These are phyloP conservation scores for Cheirogaleus major DNA, from an alignment of 2,797 vertebrate species.

Conservation along the genomic window DNA sequence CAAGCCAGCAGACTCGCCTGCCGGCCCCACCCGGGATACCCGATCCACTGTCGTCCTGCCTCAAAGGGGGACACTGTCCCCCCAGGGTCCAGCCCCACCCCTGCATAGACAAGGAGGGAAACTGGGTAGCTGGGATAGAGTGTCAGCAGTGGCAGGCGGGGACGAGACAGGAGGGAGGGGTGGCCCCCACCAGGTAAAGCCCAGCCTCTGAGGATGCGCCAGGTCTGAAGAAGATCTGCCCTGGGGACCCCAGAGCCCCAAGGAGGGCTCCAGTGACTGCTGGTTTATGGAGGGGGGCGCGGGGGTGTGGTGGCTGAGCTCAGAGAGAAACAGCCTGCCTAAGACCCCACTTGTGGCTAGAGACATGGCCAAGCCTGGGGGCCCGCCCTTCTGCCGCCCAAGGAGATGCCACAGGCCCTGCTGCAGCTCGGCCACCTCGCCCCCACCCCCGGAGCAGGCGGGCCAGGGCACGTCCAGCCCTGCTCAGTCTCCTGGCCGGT, in stretches of 20 bases:
- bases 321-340: background rate
- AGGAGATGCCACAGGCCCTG: background rate
- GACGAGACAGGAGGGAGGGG: background rate
- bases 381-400: background rate
- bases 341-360: too few species aligned
- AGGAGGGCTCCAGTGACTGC: background rate
- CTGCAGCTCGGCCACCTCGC: background rate
- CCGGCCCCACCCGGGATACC: slow-evolving; percentile 74
- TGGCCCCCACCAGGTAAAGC: too few species aligned
- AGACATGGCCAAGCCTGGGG: background rate
- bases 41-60: slow-evolving; percentile 72
- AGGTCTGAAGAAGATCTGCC: background rate
- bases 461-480: background rate
- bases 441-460: background rate
- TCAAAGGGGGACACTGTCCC: slow-evolving; percentile 81
- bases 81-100: background rate
- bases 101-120: slow-evolving; percentile 68
- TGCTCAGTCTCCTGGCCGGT: background rate
- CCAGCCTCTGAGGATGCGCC: background rate
- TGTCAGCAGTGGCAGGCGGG: slow-evolving; percentile 52
- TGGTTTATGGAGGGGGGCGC: background rate
- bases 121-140: slow-evolving; percentile 80
- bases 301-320: background rate
- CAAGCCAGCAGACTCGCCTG: slow-evolving; percentile 42
- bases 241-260: background rate